Evolutionary conservation across 2,113 vertebrate species (phyloP).

Genomic region (Thinocorus orbignyianus): DNA sequence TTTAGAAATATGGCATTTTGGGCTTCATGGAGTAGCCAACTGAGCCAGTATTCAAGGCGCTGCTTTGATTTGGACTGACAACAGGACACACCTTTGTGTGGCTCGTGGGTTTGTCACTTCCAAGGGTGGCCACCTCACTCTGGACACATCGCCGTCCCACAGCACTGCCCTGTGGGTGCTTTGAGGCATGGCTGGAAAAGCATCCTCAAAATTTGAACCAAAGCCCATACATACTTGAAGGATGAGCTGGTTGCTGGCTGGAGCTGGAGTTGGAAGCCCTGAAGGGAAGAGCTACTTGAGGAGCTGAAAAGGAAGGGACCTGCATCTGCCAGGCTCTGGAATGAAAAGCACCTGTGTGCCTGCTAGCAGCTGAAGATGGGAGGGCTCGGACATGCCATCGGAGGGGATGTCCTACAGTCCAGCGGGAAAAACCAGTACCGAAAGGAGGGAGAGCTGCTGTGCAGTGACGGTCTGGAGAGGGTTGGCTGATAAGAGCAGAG

Average conservation of each 20-base stretch:
- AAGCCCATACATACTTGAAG: not conserved
- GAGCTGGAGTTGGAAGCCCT: not conserved
- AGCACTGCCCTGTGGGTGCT: not conserved
- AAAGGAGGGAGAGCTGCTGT: not conserved
- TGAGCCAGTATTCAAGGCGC: not conserved
- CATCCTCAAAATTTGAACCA: not conserved
- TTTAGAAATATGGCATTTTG: not conserved
- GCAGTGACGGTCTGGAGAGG: not conserved
- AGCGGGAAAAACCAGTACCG: not conserved
- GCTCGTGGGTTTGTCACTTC: not conserved
- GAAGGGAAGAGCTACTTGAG: not conserved
- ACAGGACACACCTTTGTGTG: not conserved
- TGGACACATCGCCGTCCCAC: accelerated
- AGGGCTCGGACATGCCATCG: accelerated
- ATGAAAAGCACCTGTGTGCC: not conserved
- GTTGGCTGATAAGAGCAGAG: not conserved
- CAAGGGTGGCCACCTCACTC: not conserved
- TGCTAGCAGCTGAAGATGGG: not conserved
- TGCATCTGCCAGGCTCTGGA: not conserved
- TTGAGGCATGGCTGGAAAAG: not conserved
- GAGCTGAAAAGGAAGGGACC: not conserved
- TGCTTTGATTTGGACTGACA: not conserved
- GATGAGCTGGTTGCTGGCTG: not conserved
- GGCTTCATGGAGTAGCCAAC: not conserved
- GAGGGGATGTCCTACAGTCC: not conserved